Evolutionary conservation across 2,888 invertebrate species (phyloP).

Genomic region (Drosophila multiciliata): DNA sequence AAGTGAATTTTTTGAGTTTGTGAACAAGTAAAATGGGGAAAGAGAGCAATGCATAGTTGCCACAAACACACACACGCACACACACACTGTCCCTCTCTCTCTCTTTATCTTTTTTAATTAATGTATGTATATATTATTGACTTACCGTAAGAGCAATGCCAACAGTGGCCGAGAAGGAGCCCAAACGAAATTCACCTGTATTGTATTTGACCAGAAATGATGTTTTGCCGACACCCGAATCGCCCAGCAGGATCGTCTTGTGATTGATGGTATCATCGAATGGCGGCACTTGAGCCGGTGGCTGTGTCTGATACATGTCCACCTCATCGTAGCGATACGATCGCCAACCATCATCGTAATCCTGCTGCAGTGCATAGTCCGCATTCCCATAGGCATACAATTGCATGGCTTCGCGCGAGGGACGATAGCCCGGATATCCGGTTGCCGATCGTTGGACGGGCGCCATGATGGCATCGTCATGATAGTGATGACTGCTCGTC

Average conservation of each 20-base stretch:
- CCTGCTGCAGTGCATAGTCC: slow-evolving; percentile 74
- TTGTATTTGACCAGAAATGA: slow-evolving; percentile 96
- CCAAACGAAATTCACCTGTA: slow-evolving; percentile 95
- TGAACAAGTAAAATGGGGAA: slow-evolving; percentile 22
- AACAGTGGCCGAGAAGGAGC: slow-evolving; percentile 97
- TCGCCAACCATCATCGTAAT: slow-evolving; percentile 83
- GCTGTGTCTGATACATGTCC: slow-evolving; percentile 74
- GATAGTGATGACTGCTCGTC: slow-evolving; percentile 71
- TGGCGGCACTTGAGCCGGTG: slow-evolving; percentile 63
- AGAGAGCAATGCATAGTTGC: slow-evolving; percentile 1
- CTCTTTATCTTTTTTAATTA: background rate
- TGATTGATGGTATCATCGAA: slow-evolving; percentile 88
- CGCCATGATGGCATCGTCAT: slow-evolving; percentile 69
- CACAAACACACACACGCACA: slow-evolving; percentile 9
- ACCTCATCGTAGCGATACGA: slow-evolving; percentile 85
- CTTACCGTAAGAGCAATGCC: slow-evolving; percentile 98
- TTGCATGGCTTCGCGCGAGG: slow-evolving; percentile 89
- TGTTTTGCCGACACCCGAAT: slow-evolving; percentile 97
- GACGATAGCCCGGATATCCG: slow-evolving; percentile 92
- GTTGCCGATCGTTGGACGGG: slow-evolving; percentile 87
- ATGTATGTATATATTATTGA: slow-evolving; percentile 60
- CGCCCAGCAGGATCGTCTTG: slow-evolving; percentile 96
- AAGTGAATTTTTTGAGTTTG: slow-evolving; percentile 27
- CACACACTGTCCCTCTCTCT: background rate
- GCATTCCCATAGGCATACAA: slow-evolving; percentile 85